phyloP scores from a whole-genome alignment of 2,797 vertebrate species.

The Ctenopoma kingsleyae region DNA sequence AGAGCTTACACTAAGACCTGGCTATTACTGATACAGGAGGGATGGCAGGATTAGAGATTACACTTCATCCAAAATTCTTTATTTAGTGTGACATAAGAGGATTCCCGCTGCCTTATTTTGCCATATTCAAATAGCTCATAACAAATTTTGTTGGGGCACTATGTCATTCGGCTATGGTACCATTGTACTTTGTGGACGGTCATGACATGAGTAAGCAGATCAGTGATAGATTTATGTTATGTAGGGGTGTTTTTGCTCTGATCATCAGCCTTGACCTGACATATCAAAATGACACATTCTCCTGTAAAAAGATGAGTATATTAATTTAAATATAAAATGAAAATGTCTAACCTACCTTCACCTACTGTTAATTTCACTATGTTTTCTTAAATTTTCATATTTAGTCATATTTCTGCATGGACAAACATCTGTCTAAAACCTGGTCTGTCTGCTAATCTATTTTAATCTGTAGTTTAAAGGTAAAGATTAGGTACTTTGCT shows the following conservation, averaged over 20 bases:
- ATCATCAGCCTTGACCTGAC: slow-evolving; percentile 50
- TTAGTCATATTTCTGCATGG: neutral
- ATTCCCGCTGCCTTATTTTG: slow-evolving; percentile 67
- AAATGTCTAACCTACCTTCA: too few species aligned
- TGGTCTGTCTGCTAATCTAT: neutral
- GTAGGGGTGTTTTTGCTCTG: slow-evolving; percentile 40
- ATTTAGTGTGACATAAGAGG: slow-evolving; percentile 83
- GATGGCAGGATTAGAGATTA: slow-evolving; percentile 81
- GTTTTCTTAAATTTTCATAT: neutral
- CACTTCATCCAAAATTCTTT: slow-evolving; percentile 83
- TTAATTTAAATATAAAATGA: too few species aligned
- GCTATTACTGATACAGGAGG: slow-evolving; percentile 78
- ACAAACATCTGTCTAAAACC: neutral
- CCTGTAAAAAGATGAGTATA: slow-evolving; percentile 37
- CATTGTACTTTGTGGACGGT: slow-evolving; percentile 27
- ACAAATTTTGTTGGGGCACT: slow-evolving; percentile 43
- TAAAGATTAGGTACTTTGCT: neutral
- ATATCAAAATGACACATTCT: slow-evolving; percentile 28
- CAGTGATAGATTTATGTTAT: slow-evolving; percentile 58
- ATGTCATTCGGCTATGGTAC: slow-evolving; percentile 19
- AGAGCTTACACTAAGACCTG: slow-evolving; percentile 78
- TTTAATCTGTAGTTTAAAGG: neutral
- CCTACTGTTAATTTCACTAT: too few species aligned
- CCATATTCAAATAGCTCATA: slow-evolving; percentile 60
- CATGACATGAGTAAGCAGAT: slow-evolving; percentile 64